Percentiles rank a stretch among this genome's conserved stretches.
Evolutionary conservation across 2,113 vertebrate species (phyloP).

Genomic region (Hemibagrus wyckioides): DNA sequence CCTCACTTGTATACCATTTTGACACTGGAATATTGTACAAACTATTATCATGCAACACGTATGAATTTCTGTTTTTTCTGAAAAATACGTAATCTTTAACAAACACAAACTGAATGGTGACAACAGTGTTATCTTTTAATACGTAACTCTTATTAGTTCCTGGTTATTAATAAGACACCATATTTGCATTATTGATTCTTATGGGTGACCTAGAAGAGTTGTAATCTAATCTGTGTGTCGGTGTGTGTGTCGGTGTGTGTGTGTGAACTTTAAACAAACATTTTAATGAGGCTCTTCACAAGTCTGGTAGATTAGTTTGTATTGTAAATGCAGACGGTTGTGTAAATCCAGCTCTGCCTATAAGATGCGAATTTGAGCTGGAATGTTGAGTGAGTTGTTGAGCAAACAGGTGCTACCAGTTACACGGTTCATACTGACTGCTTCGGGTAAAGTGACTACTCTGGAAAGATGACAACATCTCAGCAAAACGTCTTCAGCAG

Average conservation of each 20-base stretch:
- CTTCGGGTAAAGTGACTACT: not conserved
- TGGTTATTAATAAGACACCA: constrained; percentile 13
- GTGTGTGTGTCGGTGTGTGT: constrained; percentile 20
- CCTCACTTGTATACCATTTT: too few species aligned
- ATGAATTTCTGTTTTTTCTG: too few species aligned
- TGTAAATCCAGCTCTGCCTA: not conserved
- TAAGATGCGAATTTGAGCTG: not conserved
- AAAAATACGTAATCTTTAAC: too few species aligned
- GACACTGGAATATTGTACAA: too few species aligned
- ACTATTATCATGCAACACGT: too few species aligned
- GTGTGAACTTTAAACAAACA: not conserved
- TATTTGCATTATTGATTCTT: constrained; percentile 65
- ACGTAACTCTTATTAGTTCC: not conserved
- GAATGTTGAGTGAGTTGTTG: not conserved
- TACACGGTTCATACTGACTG: not conserved
- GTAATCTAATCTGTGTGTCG: constrained; percentile 41
- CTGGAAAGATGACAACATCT: not conserved
- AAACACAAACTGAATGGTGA: too few species aligned
- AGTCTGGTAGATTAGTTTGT: not conserved
- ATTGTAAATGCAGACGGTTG: not conserved
- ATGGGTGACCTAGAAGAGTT: constrained; percentile 51
- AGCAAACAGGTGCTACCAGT: not conserved
- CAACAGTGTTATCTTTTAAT: too few species aligned
- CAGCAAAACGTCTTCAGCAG: not conserved
- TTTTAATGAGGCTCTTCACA: not conserved